These are phyloP conservation scores for Pygoscelis antarcticus DNA, from an alignment of 2,113 vertebrate genomes.

Conservation along the genomic window DNA sequence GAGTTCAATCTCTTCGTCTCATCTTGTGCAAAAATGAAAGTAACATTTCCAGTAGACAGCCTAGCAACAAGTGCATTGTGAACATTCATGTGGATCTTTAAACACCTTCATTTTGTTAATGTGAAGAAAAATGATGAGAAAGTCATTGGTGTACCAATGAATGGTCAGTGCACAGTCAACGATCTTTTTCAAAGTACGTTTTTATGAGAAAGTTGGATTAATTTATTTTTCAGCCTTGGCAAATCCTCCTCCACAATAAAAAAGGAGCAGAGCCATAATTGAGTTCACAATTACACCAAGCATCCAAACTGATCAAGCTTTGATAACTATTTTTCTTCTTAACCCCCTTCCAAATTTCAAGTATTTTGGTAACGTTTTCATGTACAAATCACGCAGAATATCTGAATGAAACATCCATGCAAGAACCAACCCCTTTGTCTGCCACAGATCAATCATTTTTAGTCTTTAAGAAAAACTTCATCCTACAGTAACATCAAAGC, in stretches of 20 bases:
- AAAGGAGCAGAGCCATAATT: background rate
- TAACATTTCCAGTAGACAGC: background rate
- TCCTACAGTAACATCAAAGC: background rate
- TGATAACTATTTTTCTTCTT: background rate
- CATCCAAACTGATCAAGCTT: background rate
- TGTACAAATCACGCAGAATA: background rate
- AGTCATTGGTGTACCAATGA: background rate
- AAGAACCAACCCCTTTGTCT: background rate
- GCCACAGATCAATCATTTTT: background rate
- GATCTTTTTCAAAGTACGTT: background rate
- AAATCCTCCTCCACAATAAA: background rate
- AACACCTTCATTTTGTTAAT: background rate
- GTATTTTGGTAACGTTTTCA: background rate
- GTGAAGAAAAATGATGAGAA: background rate
- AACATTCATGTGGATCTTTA: background rate
- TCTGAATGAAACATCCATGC: background rate
- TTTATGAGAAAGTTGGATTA: constrained; percentile 10
- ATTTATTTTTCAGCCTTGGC: background rate
- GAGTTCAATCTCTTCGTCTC: background rate
- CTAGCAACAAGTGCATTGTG: background rate
- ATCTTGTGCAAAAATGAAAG: background rate
- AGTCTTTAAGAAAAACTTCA: background rate
- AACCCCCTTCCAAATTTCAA: background rate
- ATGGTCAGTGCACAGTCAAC: background rate
- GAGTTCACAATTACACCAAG: background rate